Evolutionary conservation across 2,888 invertebrate genomes (phyloP), one percentile per base, ranked within the genome.

Genomic region (Entomobrya multifasciata): DNA sequence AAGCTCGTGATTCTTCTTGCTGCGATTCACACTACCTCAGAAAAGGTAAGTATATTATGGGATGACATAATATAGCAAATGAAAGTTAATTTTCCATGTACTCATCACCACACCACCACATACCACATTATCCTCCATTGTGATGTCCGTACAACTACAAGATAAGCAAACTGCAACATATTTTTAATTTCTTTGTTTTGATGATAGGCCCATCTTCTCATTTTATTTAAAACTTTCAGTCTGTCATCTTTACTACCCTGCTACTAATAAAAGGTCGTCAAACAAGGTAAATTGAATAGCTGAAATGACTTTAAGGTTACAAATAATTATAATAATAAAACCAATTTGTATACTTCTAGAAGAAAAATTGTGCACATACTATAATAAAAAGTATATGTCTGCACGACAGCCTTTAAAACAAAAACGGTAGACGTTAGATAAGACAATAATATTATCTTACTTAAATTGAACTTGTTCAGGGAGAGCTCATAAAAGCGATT

Each of bases 221-320:
- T 30, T 65, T 30, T 65, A 65, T 20, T 65, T 17, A 36, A 65
- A 65, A 65, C 65, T 65, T 60, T 25, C n/a, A n/a, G n/a, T n/a
- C 60, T 65, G 41, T 41, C 36, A 65, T 41, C 17, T 41, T 65
- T 36, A 36, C 17, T 36, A 30, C 13, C 27, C 60, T 15, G 27
- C 27, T 0, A 27, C n/a, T n/a, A 60, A 60, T 60, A 3, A 13
- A 27, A 36, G 36, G 15, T 1, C 27, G 22, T 60, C 25, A 15
- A 4, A 25, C 8, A 27, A 11, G 27, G 6, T 60, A 8, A 20
- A 65, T 17, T n/a, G 41, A 36, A 41, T 41, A 17, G 1, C 20
- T 65, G 41, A 60, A 27, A 65, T 65, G 62, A 65, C 36, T 65
- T 17, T 5, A 70, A 70, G 47, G 70, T 47, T 70, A 47, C 20